A percentile compares a stretch with the other conserved stretches of the same genome.
Conservation (phyloP, 2,113 vertebrate species). For the Uria aalge region DNA sequence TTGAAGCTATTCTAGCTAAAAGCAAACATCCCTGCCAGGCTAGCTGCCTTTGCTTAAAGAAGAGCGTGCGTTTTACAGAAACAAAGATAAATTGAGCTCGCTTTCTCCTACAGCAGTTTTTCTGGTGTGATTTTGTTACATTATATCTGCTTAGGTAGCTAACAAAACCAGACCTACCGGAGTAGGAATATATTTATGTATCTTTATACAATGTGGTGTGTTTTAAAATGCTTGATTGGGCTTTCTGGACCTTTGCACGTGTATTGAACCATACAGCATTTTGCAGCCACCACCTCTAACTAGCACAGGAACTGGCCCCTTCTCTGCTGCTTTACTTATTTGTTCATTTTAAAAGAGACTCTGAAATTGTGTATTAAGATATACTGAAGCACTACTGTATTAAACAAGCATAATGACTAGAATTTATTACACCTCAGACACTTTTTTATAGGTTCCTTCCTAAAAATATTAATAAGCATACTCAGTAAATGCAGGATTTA, state of each 20-base stretch:
- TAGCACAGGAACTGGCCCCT: neutral
- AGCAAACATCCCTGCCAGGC: neutral
- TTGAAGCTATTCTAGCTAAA: neutral
- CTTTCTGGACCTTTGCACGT: neutral
- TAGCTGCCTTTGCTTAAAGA: neutral
- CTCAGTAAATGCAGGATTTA: neutral
- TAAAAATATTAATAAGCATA: neutral
- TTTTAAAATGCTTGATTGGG: neutral
- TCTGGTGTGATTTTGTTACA: neutral
- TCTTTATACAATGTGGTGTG: neutral
- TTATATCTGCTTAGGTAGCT: neutral
- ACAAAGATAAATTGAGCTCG: neutral
- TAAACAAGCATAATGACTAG: neutral
- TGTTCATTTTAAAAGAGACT: neutral
- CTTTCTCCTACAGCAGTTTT: neutral
- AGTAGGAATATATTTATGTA: neutral
- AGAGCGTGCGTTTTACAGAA: neutral
- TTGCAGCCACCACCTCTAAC: neutral
- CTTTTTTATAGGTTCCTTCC: neutral
- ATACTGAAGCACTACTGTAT: neutral
- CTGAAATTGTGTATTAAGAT: neutral
- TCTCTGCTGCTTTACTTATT: neutral
- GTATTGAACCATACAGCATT: neutral
- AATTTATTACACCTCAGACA: neutral
- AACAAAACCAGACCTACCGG: neutral